Evolutionary conservation across 2,888 invertebrate species (phyloP).

Genomic region (Malthinus seriepunctatus): DNA sequence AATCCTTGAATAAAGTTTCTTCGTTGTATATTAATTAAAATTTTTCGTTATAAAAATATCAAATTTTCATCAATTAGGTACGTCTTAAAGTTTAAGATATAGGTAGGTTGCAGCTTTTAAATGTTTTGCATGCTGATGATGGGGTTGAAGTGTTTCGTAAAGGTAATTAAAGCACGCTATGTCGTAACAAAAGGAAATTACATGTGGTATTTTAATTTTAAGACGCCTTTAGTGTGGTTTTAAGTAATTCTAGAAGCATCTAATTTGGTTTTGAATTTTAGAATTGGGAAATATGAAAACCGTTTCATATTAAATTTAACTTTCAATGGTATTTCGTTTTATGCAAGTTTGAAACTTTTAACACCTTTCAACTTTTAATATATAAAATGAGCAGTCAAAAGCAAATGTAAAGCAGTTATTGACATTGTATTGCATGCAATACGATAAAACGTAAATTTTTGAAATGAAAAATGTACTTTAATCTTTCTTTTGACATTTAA

Average conservation of each 20-base stretch:
- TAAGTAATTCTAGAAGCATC: conserved; percentile 25
- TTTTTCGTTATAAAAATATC: too few relatives aligned
- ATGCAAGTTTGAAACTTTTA: background rate
- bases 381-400: background rate
- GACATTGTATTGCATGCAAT: background rate
- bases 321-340: background rate
- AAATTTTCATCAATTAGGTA: too few relatives aligned
- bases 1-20: too few relatives aligned
- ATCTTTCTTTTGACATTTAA: background rate
- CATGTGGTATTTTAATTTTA: conserved; percentile 33
- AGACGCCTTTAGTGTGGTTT: conserved; percentile 28
- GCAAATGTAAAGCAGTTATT: background rate
- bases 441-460: background rate
- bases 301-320: conserved; percentile 19
- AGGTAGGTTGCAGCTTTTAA: conserved; percentile 3
- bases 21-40: too few relatives aligned
- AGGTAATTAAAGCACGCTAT: conserved; percentile 28
- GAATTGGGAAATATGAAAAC: conserved; percentile 26
- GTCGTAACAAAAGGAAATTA: conserved; percentile 32
- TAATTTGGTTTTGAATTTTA: conserved; percentile 27
- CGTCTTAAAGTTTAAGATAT: too few relatives aligned
- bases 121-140: conserved; percentile 28
- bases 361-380: background rate
- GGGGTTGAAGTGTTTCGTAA: conserved; percentile 19
- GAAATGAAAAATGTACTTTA: background rate